A percentile compares a stretch with the other conserved stretches of the same genome.
These are phyloP conservation scores for Mesoligia furuncula DNA, from an alignment of 2,888 invertebrate genomes.

Conservation along the genomic window DNA sequence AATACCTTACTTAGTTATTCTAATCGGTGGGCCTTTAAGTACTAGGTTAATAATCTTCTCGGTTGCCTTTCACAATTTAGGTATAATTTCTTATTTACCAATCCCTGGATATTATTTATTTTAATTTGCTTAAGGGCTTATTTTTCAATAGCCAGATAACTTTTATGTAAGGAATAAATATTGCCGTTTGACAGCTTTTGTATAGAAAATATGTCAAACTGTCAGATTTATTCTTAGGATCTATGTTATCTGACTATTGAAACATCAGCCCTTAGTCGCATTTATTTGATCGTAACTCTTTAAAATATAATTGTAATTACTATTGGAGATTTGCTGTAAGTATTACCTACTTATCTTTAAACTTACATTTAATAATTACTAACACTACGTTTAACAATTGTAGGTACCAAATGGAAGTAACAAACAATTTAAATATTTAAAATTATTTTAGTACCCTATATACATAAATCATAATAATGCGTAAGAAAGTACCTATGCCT, in stretches of 20 bases:
- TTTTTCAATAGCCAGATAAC: background rate
- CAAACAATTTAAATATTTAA: conserved; percentile 3
- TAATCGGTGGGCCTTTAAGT: conserved; percentile 9
- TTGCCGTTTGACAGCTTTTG: background rate
- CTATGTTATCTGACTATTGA: too few species aligned
- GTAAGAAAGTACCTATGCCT: background rate
- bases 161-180: background rate
- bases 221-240: too few species aligned
- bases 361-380: background rate
- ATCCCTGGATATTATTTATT: background rate
- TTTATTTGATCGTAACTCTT: conserved; percentile 6
- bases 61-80: background rate
- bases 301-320: background rate
- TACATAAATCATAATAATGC: background rate
- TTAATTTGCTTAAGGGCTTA: background rate
- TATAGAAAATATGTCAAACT: background rate
- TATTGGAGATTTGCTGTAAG: conserved; percentile 28
- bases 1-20: background rate
- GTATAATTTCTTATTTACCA: background rate
- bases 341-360: too few species aligned
- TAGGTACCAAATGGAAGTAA: conserved; percentile 46
- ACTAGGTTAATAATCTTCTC: background rate
- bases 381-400: conserved; percentile 27
- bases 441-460: conserved; percentile 4
- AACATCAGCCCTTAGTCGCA: background rate